A percentile compares a stretch with the other conserved stretches of the same genome.
phyloP scores from a whole-genome alignment of 2,113 vertebrate species.

The Osmerus mordax region DNA sequence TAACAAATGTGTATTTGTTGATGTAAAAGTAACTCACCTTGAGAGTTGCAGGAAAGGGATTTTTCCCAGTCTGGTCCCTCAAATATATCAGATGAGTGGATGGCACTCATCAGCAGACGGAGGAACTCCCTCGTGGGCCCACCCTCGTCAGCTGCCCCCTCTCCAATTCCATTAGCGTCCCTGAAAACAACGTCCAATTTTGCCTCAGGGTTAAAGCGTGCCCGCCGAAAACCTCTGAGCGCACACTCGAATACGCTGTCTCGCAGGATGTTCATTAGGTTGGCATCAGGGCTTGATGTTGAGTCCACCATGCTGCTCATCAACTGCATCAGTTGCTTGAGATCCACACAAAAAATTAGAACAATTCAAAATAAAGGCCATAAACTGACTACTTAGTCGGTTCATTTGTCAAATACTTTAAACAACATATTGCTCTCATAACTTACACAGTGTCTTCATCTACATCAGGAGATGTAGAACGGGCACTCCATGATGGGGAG shows the following conservation, averaged over 20 bases:
- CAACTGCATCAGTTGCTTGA: not conserved
- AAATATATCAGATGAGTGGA: slow-evolving; percentile 8
- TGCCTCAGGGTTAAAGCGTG: slow-evolving; percentile 10
- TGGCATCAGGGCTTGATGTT: not conserved
- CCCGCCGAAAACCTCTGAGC: not conserved
- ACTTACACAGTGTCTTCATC: not conserved
- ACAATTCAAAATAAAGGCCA: too few species aligned
- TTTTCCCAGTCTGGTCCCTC: slow-evolving; percentile 7
- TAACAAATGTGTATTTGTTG: not conserved
- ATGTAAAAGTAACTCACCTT: slow-evolving; percentile 10
- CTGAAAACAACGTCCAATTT: slow-evolving; percentile 13
- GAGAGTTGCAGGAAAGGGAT: slow-evolving; percentile 7
- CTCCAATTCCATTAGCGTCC: slow-evolving; percentile 13
- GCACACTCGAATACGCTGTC: not conserved
- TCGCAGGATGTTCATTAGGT: slow-evolving; percentile 13
- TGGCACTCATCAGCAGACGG: slow-evolving; percentile 14
- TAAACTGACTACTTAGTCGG: too few species aligned
- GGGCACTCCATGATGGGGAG: not conserved
- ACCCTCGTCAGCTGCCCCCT: slow-evolving; percentile 14
- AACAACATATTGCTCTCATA: too few species aligned
- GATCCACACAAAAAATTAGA: not conserved
- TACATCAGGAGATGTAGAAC: not conserved
- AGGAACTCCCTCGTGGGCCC: slow-evolving; percentile 15
- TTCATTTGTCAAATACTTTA: too few species aligned
- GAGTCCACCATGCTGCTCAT: not conserved